A percentile compares a stretch with the other conserved stretches of the same genome.
phyloP scores from a whole-genome alignment of 2,113 vertebrate species.

The Phylloscopus trochiloides region DNA sequence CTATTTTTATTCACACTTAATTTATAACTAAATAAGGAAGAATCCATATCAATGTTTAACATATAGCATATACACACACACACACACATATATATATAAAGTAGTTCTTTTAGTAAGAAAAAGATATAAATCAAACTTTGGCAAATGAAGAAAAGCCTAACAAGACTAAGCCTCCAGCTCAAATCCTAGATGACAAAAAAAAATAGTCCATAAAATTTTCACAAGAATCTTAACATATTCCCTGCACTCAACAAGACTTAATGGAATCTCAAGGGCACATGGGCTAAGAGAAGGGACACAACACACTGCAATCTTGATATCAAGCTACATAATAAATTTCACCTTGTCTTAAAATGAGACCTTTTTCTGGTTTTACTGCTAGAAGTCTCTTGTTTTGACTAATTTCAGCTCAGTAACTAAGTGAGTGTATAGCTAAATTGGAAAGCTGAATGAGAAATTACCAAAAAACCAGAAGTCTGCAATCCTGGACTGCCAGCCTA shows the following conservation, averaged over 20 bases:
- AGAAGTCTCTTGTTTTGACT: not conserved
- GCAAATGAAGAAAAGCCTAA: not conserved
- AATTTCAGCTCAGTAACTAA: not conserved
- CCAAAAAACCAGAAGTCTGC: not conserved
- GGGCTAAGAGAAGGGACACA: not conserved
- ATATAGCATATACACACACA: fast-evolving
- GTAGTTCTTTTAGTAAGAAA: not conserved
- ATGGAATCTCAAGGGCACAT: not conserved
- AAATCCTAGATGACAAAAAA: not conserved
- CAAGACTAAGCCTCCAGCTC: not conserved
- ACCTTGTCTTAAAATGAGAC: not conserved
- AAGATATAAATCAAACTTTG: not conserved
- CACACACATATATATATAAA: not conserved
- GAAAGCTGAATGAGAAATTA: not conserved
- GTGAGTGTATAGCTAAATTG: not conserved
- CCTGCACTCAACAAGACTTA: not conserved
- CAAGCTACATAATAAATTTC: not conserved
- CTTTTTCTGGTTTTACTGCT: not conserved
- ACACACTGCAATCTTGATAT: not conserved
- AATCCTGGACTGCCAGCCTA: not conserved
- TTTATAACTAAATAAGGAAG: not conserved
- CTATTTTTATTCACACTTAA: not conserved
- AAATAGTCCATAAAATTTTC: not conserved
- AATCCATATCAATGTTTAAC: not conserved
- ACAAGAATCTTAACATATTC: not conserved